Percentiles rank a stretch among this genome's conserved stretches.
Evolutionary conservation across 2,113 vertebrate species (phyloP).

Genomic region (Amazona vittata): DNA sequence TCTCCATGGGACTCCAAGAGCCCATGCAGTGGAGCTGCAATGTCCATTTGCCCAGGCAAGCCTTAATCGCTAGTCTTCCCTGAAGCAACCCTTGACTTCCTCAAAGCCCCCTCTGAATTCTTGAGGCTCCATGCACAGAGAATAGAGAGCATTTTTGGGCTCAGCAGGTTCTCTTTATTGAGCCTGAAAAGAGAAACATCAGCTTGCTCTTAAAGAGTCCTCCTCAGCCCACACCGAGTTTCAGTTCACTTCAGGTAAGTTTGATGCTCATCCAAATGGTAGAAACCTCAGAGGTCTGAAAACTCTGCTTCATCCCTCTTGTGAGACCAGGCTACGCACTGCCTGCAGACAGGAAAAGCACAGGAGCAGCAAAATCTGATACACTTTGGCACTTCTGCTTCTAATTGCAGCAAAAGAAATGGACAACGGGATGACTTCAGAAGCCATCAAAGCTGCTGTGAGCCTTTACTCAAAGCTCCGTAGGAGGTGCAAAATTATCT

Average conservation of each 20-base stretch:
- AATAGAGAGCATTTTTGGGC: neutral
- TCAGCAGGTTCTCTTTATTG: neutral
- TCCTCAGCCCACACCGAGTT: neutral
- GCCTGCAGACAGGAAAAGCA: neutral
- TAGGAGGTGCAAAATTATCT: neutral
- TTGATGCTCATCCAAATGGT: neutral
- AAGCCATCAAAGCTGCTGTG: neutral
- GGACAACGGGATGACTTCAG: too few species aligned
- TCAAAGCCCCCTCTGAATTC: neutral
- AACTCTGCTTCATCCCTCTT: neutral
- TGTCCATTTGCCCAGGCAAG: neutral
- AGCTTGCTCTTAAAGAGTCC: neutral
- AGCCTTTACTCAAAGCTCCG: neutral
- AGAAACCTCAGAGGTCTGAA: neutral
- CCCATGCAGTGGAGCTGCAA: neutral
- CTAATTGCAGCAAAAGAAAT: neutral
- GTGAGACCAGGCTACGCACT: neutral
- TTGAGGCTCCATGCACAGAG: fast-evolving
- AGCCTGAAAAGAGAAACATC: neutral
- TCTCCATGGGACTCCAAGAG: neutral
- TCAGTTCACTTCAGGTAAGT: neutral
- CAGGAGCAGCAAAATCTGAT: neutral
- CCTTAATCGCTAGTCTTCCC: neutral
- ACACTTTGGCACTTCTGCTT: neutral
- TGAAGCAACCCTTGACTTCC: neutral